Evolutionary conservation across 2,113 vertebrate species (phyloP), one percentile per base, ranked within the genome.

Genomic region (Propithecus coquereli): DNA sequence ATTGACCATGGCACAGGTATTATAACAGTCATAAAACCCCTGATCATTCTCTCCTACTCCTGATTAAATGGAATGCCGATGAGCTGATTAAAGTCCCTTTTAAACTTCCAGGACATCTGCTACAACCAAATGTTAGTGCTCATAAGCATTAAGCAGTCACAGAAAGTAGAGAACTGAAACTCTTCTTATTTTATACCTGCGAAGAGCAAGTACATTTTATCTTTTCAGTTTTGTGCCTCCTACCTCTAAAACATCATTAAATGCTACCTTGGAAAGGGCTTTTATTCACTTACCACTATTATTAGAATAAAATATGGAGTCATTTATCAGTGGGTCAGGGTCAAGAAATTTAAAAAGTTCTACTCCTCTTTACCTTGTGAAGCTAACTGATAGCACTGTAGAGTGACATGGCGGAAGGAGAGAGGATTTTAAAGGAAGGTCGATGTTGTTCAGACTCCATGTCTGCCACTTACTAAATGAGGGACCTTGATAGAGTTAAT

Each of bases 281-380:
- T 94, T 94, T 82, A 59, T 91, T 94, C 52, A 95, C 68, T 94
- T 79, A 45, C 59, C 45, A 70, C 74, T 37, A 61, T 96, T 97
- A 63, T 86, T 91, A 94, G 77, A 66, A 86, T 65, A 82, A 73
- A 90, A 77, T 43, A 37, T 22, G 17, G 65, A 81, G 52, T 71
- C 59, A 61, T 68, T 92, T 90, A 66, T 93, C 66, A 65, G 61
- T n/a, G 90, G 81, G 37, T 92, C 71, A 94, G 91, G 63, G 37
- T 92, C 70, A 92, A 63, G 83, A 43, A 52, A n/a, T 96, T 93
- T 11, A 74, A 83, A 87, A 92, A 40, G n/a, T 74, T 81, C n/a
- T 59, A 6, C 45, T 84, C 50, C 50, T 90, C 37, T 25, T 95
- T 40, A 61, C 66, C 52, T 61, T 52, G 34, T 37, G 34, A 76